Conservation (phyloP, 37 sponge, comb jelly and placozoan genomes). For the Petrosia ficiformis region DNA sequence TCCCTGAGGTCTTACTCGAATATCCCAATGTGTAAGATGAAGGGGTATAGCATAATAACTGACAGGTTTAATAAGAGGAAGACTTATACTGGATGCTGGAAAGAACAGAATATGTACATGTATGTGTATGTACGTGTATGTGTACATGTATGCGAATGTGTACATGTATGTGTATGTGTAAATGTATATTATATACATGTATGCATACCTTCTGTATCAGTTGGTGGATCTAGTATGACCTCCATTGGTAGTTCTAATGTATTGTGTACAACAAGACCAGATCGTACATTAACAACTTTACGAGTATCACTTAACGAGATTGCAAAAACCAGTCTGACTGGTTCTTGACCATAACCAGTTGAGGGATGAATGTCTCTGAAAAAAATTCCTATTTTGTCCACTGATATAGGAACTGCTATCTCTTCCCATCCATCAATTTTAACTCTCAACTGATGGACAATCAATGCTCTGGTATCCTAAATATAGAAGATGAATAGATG, state of each 20-base stretch:
- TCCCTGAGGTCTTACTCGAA: conserved; percentile 63
- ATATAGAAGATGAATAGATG: too few species aligned
- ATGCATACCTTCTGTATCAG: neutral
- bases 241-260: conserved; percentile 74
- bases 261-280: conserved; percentile 79
- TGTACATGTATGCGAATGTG: neutral
- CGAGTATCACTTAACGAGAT: conserved; percentile 72
- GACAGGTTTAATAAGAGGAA: conserved; percentile 33
- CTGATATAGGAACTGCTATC: conserved; percentile 76
- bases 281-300: conserved; percentile 89
- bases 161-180: conserved; percentile 9
- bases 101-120: neutral
- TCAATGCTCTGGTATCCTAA: conserved; percentile 49
- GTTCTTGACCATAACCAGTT: neutral
- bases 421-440: conserved; percentile 83
- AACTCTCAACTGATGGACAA: conserved; percentile 84
- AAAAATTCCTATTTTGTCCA: conserved; percentile 91
- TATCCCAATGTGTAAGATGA: conserved; percentile 56
- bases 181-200: neutral
- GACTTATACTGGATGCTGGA: neutral
- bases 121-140: conserved; percentile 5
- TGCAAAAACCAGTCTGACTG: conserved; percentile 75
- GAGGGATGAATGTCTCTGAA: conserved; percentile 57
- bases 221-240: conserved; percentile 31
- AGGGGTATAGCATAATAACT: conserved; percentile 69